Conservation (phyloP, 1,140 invertebrate genomes). For the Aphidius gifuensis region DNA sequence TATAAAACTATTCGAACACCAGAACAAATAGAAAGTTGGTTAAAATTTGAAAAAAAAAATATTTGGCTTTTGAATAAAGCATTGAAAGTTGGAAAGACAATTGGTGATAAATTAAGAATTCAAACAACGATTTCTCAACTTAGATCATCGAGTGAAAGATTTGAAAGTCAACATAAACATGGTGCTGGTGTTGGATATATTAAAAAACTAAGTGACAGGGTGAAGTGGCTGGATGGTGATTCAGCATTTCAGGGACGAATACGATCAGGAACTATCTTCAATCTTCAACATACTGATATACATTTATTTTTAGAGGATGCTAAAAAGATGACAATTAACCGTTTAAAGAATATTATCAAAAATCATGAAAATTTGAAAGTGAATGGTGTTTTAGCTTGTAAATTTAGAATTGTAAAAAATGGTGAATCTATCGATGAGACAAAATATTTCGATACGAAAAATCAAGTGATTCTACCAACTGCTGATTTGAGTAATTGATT, state of each 20-base stretch:
- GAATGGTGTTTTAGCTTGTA: constrained; percentile 21
- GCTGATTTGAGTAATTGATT: constrained; percentile 26
- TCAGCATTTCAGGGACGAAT: constrained; percentile 23
- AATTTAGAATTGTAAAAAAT: constrained; percentile 21
- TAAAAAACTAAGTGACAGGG: constrained; percentile 16
- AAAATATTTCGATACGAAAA: constrained; percentile 29
- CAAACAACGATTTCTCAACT: constrained; percentile 2
- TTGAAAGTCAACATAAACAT: not conserved
- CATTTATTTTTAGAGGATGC: constrained; percentile 25
- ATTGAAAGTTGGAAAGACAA: not conserved
- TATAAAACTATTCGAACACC: no score
- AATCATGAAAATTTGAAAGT: constrained; percentile 22
- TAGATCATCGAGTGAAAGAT: not conserved
- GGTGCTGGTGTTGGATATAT: not conserved
- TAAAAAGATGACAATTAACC: constrained; percentile 11
- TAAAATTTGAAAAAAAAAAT: no score
- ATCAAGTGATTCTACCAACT: constrained; percentile 18
- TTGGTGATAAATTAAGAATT: not conserved
- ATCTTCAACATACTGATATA: constrained; percentile 28
- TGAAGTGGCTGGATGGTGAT: constrained; percentile 23
- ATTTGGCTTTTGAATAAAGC: not conserved
- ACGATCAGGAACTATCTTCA: constrained; percentile 23
- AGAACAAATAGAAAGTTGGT: no score
- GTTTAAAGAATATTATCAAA: constrained; percentile 24
- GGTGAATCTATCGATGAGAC: constrained; percentile 24